Percentiles rank a stretch among this genome's conserved stretches.
Conservation (phyloP, 2,888 invertebrate species). For the Troglohyphantes excavatus region DNA sequence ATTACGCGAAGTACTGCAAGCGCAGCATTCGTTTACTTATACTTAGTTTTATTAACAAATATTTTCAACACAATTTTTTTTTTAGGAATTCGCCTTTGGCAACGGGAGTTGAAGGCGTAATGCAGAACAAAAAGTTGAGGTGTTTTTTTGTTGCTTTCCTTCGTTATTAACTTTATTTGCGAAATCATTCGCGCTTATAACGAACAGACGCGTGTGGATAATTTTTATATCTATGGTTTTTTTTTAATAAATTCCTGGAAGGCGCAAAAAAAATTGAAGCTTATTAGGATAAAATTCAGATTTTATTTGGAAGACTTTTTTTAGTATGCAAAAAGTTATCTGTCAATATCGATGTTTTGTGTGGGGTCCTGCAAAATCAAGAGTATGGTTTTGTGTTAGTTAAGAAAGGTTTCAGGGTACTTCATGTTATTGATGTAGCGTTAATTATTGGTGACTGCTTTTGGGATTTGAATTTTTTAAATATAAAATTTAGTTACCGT, state of each 20-base stretch:
- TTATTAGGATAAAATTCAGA: slow-evolving; percentile 5
- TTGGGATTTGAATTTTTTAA: neutral
- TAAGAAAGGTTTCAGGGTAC: too few species aligned
- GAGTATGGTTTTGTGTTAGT: neutral
- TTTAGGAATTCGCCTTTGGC: slow-evolving; percentile 6
- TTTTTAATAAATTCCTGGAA: neutral
- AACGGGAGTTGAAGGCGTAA: neutral
- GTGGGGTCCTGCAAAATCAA: neutral
- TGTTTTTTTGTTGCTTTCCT: neutral
- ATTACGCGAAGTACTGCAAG: neutral
- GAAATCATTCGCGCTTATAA: neutral
- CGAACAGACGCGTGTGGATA: neutral
- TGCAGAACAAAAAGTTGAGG: neutral
- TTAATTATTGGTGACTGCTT: neutral
- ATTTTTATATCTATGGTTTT: neutral
- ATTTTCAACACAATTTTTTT: neutral
- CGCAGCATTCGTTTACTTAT: neutral
- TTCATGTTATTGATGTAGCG: neutral
- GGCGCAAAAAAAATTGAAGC: neutral
- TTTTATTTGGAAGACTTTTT: neutral
- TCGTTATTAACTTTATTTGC: slow-evolving; percentile 1
- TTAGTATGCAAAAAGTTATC: neutral
- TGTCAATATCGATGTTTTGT: neutral
- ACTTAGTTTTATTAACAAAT: slow-evolving; percentile 6
- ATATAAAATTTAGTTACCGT: too few species aligned